Conservation (phyloP, 2,113 vertebrate genomes). For the Gracilinanus agilis region DNA sequence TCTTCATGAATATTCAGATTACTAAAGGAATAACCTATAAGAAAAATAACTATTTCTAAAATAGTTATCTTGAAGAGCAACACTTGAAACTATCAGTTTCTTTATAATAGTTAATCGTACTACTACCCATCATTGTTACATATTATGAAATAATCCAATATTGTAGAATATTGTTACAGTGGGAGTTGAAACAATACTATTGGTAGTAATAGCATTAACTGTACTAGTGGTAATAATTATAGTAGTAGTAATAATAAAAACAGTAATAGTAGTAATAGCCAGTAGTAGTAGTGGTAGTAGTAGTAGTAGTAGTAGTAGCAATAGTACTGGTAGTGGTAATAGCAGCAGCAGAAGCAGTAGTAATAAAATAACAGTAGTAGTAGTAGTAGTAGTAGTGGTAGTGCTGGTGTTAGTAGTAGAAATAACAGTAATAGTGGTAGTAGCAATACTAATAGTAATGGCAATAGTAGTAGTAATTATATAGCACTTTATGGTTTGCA, state of each 20-base stretch:
- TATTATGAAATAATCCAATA: constrained; percentile 45
- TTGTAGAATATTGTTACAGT: constrained; percentile 23
- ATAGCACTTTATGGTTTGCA: neutral
- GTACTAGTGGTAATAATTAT: neutral
- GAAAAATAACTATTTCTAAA: neutral
- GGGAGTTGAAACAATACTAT: neutral
- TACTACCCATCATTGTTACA: neutral
- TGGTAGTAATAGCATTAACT: too few species aligned
- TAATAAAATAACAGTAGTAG: neutral
- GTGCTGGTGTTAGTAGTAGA: too few species aligned
- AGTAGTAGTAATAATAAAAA: too few species aligned
- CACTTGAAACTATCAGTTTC: neutral
- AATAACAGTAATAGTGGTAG: too few species aligned
- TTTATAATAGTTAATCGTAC: neutral
- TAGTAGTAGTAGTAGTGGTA: too few species aligned
- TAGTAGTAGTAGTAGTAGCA: neutral
- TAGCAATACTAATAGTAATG: too few species aligned
- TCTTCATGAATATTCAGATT: neutral
- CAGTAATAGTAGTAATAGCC: too few species aligned
- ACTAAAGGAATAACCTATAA: neutral
- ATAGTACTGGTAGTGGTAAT: too few species aligned
- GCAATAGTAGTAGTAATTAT: neutral
- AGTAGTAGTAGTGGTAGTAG: neutral
- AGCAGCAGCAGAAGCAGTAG: too few species aligned
- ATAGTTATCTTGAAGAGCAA: neutral